Base-by-base conservation (phyloP, 1,140 invertebrate species). In the Aleiodes sp. region DNA sequence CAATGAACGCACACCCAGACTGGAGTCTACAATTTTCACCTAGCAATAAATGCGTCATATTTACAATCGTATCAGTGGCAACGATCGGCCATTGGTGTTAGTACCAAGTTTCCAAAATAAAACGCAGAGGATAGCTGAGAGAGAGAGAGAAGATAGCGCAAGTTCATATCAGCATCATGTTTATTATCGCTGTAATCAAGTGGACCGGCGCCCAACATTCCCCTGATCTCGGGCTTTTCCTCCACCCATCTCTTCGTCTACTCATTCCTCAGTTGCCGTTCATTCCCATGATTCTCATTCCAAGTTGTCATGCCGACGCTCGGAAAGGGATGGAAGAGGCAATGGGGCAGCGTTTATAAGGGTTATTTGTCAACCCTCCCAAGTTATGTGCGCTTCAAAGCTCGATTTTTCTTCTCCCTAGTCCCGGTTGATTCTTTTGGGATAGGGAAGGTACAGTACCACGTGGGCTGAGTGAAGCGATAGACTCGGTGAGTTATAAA, bases 181-280 rank as follows among this genome's bases (percentile, higher is more conserved):
- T 82, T 84, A 85, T 84, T 84, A 86, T 82, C 75, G 75, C 76
- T 70, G 78, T 81, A 82, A 84, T 86, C 82, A 80, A 86, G 80
- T 83, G 80, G 65, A 59, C 41, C 67, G 52, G 61, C 72, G 73
- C 63, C 65, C 76, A 59, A 65, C 71, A 26, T 29, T 10, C 14
- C 7, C 71, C 46, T 52, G 19, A 52, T 52, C 46, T 46, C 41
- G 41, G 41, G n/a, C 19, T 46, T 46, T 46, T n/a, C 46, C 52
- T 59, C 43, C 52, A 64, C 63, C 57, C 24, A 64, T 26, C 52
- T 12, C 57, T 37, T 28, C 57, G 19, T 29, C 35, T 71, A 61
- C 61, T 64, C 63, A 63, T 67, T 52, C 57, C 33, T 33, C 26
- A 31, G n/a, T 37, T 33, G 39, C 21, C 39, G 52, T 71, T 74